These are phyloP conservation scores for Zosterops lateralis DNA, from an alignment of 2,113 vertebrate genomes.

Conservation along the genomic window DNA sequence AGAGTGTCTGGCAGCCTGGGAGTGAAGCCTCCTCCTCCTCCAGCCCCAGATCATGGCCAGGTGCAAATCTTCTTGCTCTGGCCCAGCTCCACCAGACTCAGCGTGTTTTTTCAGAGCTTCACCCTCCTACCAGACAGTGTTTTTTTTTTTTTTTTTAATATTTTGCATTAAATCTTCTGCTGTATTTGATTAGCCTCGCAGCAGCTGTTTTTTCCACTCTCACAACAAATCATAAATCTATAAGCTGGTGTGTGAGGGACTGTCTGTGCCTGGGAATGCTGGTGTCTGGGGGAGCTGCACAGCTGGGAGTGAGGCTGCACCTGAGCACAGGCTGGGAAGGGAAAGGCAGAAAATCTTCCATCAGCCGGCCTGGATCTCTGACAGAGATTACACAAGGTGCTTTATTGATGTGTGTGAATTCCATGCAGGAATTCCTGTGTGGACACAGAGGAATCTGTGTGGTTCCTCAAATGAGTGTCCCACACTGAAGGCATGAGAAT, in stretches of 20 bases:
- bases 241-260: conserved; percentile 24
- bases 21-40: background rate
- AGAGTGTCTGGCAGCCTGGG: background rate
- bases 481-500: accelerated
- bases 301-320: background rate
- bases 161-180: conserved; percentile 57
- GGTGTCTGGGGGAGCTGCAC: background rate
- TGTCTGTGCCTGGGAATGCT: conserved; percentile 9
- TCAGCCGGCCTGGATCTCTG: accelerated
- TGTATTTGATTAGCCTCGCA: conserved; percentile 56
- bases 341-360: background rate
- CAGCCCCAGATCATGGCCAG: background rate
- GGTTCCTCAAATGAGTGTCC: accelerated
- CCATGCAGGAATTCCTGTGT: background rate
- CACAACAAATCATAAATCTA: conserved; percentile 59
- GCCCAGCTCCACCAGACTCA: background rate
- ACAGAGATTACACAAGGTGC: accelerated
- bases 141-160: conserved; percentile 41
- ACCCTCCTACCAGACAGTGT: conserved; percentile 40
- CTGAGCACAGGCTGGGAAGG: background rate
- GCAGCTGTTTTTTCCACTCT: conserved; percentile 66
- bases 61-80: conserved; percentile 27
- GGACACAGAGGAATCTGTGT: background rate
- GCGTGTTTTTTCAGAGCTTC: conserved; percentile 22
- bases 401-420: accelerated